Evolutionary conservation across 2,888 invertebrate genomes (phyloP), one percentile per base, ranked within the genome.

Genomic region (Melinopterus prodromus): DNA sequence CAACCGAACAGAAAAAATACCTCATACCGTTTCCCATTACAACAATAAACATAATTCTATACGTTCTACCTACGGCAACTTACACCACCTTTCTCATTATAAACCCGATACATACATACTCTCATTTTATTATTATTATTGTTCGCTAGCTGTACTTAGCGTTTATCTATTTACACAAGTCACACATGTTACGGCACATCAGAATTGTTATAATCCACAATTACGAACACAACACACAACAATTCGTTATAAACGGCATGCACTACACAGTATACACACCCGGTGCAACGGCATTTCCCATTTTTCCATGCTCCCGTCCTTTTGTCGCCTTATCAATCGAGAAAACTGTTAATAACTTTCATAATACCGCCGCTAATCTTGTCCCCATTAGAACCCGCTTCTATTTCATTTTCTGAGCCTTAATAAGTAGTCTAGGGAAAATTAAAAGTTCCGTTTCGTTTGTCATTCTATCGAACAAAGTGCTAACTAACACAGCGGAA

Each of bases 131-230:
- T 53, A 53, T 53, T 53, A 53, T 53, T 53, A 53, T 53, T 53
- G 12, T 53, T 53, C 2, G 7, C 12, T 7, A 9, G 7, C 9
- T 2, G 53, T 53, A 53, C 53, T 26, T 53, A 53, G 53, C 12
- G 53, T 53, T 53, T 53, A 53, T 53, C 53, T 53, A 53, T 53
- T 53, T 53, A 53, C 53, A 53, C 53, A 53, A 12, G 7, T 7
- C 53, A 53, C 53, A 53, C 53, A 53, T 53, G 53, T 53, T 53
- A 53, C 53, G 53, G 53, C 53, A 53, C 53, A 53, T 53, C 53
- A 9, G 9, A 53, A 53, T 53, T 53, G 53, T 53, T 53, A 12
- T 53, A 53, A 53, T 53, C 53, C 53, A 53, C 53, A 53, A 53
- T 53, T 53, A 53, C 26, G 26, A 2, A 26, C 26, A 26, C 26